phyloP scores from a whole-genome alignment of 2,113 vertebrate genomes.

The Phycodurus eques region DNA sequence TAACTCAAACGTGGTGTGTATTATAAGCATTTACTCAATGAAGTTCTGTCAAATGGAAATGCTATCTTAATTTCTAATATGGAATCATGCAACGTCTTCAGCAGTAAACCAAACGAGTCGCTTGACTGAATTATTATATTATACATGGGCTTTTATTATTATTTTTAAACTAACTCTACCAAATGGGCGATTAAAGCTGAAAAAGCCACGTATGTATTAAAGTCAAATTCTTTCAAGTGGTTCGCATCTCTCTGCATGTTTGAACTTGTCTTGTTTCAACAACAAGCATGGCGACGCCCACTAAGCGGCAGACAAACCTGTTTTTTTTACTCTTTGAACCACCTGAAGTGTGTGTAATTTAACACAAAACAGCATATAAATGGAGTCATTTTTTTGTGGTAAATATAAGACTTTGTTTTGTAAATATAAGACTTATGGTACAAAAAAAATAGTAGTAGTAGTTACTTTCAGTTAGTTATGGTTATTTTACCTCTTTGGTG shows the following conservation, averaged over 20 bases:
- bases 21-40: no score
- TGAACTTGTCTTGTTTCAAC: slow-evolving; percentile 39
- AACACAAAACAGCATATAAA: background rate
- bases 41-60: no score
- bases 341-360: slow-evolving; percentile 13
- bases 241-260: slow-evolving; percentile 28
- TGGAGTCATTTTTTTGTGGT: slow-evolving; percentile 7
- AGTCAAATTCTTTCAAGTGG: slow-evolving; percentile 1
- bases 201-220: background rate
- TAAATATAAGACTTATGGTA: background rate
- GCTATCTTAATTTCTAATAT: no score
- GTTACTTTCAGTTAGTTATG: background rate
- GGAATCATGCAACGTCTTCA: no score
- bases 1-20: no score
- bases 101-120: no score
- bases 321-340: slow-evolving; percentile 33
- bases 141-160: no score
- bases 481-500: background rate
- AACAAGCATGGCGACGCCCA: slow-evolving; percentile 17
- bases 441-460: no score
- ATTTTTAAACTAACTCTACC: background rate
- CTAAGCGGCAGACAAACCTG: slow-evolving; percentile 45
- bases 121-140: no score
- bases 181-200: background rate
- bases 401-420: slow-evolving; percentile 7